Base-by-base conservation (phyloP, 2,797 vertebrate genomes). In the Parauchenoglanis punctatus region DNA sequence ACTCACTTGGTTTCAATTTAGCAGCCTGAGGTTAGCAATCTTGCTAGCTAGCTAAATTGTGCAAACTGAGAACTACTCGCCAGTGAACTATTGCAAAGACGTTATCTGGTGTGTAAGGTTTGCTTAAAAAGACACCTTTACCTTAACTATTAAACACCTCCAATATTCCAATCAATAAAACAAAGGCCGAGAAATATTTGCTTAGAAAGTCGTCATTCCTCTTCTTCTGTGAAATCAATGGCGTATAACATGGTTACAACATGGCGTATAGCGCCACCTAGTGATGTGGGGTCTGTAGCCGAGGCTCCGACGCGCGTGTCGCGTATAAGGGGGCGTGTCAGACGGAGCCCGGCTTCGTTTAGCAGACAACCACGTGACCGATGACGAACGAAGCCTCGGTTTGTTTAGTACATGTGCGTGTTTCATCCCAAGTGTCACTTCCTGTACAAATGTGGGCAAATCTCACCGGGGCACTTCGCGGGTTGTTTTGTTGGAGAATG, bases 161-260 rank as follows among this genome's bases (percentile, higher is more conserved):
- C 6, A 35, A 56, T 56, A 20, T 77, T 56, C 52, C 35, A 25
- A n/a, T 3, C 11, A 61, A 17, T 17, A 44, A 44, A 44, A 35
- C n/a, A 77, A 25, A 81, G 15, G 23, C 20, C 35, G 56, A 61
- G 56, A 25, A 25, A 25, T 5, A 61, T 25, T 13, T 25, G 6
- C 2, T 81, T 44, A 81, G 56, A 4, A 61, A 44, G 52, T 25
- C 78, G 78, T 44, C 78, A 81, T 81, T 61, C 12, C 20, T 44
- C 58, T 81, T 81, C 78, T 81, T 61, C 78, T 61, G 31, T 81
- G 35, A 52, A 17, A 31, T 40, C 12, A 80, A 59, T 23, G 18
- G 56, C 18, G 52, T 20, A n/a, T 54, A 54, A 54, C 7, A 5
- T 31, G 75, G 15, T 25, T 1, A 46, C 15, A 77, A 3, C n/a